Percentiles rank a stretch among this genome's conserved stretches.
Evolutionary conservation across 1,140 invertebrate genomes (phyloP).

Genomic region (Diprion similis): DNA sequence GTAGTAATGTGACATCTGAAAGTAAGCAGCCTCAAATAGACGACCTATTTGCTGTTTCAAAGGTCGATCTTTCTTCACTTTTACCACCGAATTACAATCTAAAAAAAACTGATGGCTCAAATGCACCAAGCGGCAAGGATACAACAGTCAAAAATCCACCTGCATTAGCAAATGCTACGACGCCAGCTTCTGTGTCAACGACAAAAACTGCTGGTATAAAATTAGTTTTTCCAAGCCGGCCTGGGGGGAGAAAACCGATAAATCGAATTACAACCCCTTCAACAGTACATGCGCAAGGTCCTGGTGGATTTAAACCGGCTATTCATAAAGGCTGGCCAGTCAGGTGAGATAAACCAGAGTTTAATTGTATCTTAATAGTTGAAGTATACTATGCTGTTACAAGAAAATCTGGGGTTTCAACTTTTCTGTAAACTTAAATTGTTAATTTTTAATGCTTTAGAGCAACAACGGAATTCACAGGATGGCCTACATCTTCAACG

Average conservation of each 20-base stretch:
- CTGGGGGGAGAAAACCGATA: constrained; percentile 71
- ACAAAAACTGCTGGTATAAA: constrained; percentile 65
- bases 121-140: constrained; percentile 22
- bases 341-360: constrained; percentile 61
- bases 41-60: constrained; percentile 59
- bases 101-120: constrained; percentile 38
- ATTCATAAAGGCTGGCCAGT: constrained; percentile 84
- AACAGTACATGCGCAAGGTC: constrained; percentile 44
- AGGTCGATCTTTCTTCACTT: constrained; percentile 67
- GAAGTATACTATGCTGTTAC: constrained; percentile 29
- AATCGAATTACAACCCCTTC: constrained; percentile 68
- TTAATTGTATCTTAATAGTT: constrained; percentile 27
- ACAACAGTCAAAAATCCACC: not conserved
- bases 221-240: constrained; percentile 80
- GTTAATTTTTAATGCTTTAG: constrained; percentile 57
- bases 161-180: not conserved
- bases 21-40: constrained; percentile 26
- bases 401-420: constrained; percentile 9
- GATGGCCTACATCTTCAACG: constrained; percentile 85
- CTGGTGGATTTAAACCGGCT: constrained; percentile 64
- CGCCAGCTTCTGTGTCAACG: constrained; percentile 29
- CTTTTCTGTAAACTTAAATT: not conserved
- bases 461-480: constrained; percentile 86
- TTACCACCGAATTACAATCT: constrained; percentile 68
- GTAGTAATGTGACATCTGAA: constrained; percentile 6